phyloP scores from a whole-genome alignment of 2,113 vertebrate genomes.

The Eonycteris spelaea region DNA sequence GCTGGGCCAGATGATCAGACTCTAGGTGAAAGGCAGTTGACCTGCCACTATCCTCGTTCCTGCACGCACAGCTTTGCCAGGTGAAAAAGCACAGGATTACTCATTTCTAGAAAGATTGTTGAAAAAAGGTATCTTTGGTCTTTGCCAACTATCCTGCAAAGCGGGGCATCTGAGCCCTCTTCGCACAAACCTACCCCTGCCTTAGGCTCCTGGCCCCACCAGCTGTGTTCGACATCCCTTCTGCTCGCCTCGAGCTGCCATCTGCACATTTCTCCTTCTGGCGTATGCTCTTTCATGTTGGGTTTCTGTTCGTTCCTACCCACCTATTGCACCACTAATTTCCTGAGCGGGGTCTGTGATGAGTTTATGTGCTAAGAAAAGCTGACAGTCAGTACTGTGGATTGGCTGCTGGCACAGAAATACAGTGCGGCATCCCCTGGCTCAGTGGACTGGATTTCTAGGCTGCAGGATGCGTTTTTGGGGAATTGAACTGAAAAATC shows the following conservation, averaged over 20 bases:
- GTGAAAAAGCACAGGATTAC: neutral
- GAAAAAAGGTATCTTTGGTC: neutral
- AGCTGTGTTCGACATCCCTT: neutral
- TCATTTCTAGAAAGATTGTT: neutral
- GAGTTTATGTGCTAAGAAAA: slow-evolving; percentile 37
- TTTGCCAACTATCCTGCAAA: neutral
- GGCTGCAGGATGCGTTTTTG: neutral
- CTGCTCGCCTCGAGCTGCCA: neutral
- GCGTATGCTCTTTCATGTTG: neutral
- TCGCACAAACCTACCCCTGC: fast-evolving
- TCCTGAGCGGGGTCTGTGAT: neutral
- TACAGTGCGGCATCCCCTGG: neutral
- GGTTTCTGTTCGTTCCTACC: neutral
- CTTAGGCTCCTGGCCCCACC: neutral
- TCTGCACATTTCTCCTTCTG: neutral
- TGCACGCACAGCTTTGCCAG: neutral
- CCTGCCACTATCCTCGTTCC: neutral
- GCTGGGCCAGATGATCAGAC: neutral
- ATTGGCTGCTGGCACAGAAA: slow-evolving; percentile 49
- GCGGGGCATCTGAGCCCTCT: fast-evolving
- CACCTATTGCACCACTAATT: neutral
- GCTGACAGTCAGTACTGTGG: slow-evolving; percentile 35
- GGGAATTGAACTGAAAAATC: neutral
- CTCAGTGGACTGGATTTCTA: neutral
- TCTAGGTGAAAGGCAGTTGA: fast-evolving